Evolutionary conservation across 2,888 invertebrate species (phyloP), one percentile per base, ranked within the genome.

Genomic region (Cynaeus angustus): DNA sequence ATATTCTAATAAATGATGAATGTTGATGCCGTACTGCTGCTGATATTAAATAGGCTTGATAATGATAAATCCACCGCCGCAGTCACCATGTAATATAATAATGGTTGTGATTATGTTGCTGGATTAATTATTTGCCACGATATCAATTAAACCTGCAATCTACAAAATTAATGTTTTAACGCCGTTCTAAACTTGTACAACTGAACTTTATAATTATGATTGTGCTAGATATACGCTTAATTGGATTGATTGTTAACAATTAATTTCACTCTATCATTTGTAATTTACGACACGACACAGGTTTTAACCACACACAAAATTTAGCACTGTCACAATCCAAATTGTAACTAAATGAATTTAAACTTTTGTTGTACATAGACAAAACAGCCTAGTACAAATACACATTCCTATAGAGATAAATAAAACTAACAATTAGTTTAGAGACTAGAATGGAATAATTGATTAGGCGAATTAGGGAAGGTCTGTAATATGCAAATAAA

Each of bases 91-190:
- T 75, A 71, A 72, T 72, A 75, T 74, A 74, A 74, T 72, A 74
- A 75, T 75, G 75, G 72, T 30, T 55, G 68, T 71, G 76, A 76
- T 75, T 74, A 77, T 72, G 74, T 75, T 74, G 68, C 74, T 55
- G 73, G 71, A 77, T 77, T 77, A 75, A 77, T 77, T 72, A 75
- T 75, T 74, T 68, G 69, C 71, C 72, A 64, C 67, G 70, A 69
- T 76, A 75, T 75, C 74, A 75, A 75, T 75, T 75, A 67, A 52
- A 73, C 74, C 56, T 59, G 75, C 75, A 75, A 77, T 77, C 71
- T 75, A 68, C 70, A 61, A 71, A 75, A 77, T 77, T 77, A 75
- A 77, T 77, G 77, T 74, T 76, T 75, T 75, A 75, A 72, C 73
- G 74, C 72, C 68, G 70, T 48, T 70, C 66, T 52, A 46, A 75